Percentiles rank a stretch among this genome's conserved stretches.
Evolutionary conservation across 2,113 vertebrate species (phyloP).

Genomic region (Nibea albiflora): DNA sequence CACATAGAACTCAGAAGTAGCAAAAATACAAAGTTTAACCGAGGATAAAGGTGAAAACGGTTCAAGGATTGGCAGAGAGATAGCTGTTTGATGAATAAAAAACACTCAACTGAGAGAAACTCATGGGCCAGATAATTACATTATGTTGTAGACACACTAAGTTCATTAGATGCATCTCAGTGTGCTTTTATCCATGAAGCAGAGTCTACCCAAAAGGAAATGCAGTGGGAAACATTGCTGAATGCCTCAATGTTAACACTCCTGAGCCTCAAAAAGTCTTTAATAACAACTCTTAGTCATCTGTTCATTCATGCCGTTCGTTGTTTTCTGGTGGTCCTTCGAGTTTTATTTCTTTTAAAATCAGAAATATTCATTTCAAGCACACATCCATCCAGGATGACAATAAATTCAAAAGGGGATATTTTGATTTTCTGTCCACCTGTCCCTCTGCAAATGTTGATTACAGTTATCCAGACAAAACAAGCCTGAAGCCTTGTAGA

Average conservation of each 20-base stretch:
- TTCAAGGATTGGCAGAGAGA: background rate
- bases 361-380: background rate
- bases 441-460: constrained; percentile 44
- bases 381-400: constrained; percentile 16
- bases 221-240: constrained; percentile 16
- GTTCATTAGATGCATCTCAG: constrained; percentile 32
- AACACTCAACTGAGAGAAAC: constrained; percentile 21
- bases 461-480: constrained; percentile 52
- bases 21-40: background rate
- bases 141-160: constrained; percentile 10
- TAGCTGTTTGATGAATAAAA: constrained; percentile 8
- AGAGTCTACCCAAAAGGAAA: background rate
- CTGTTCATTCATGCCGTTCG: background rate
- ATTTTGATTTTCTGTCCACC: constrained; percentile 43
- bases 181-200: constrained; percentile 17
- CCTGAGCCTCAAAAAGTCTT: constrained; percentile 1
- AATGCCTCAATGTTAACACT: constrained; percentile 28
- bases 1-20: background rate
- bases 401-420: constrained; percentile 8
- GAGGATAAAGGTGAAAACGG: background rate
- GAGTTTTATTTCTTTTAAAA: background rate
- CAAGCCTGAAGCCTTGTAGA: constrained; percentile 32
- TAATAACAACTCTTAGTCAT: background rate
- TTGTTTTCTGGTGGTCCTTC: no score
- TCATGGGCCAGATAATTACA: constrained; percentile 31